phyloP scores from a whole-genome alignment of 1,140 invertebrate species.

The Camponotus floridanus region DNA sequence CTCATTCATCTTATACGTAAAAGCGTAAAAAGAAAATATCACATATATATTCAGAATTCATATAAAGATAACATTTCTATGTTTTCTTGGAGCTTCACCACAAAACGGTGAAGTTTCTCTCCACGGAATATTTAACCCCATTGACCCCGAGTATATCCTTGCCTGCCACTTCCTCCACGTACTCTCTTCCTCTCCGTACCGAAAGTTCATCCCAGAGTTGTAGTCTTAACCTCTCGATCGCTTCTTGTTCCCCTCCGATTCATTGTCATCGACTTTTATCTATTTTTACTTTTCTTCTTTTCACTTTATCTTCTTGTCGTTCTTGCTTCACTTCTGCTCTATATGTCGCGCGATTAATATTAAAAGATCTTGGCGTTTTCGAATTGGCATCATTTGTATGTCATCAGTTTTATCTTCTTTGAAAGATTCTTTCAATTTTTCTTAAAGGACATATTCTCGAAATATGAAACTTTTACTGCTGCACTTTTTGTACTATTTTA shows the following conservation, averaged over 20 bases:
- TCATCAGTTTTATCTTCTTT: conserved; percentile 47
- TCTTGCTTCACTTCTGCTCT: conserved; percentile 39
- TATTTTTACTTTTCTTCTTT: background rate
- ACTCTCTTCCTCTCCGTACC: background rate
- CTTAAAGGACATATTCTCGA: background rate
- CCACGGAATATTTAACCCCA: conserved; percentile 72
- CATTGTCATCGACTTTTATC: conserved; percentile 18
- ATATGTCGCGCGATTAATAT: conserved; percentile 50
- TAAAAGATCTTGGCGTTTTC: conserved; percentile 65
- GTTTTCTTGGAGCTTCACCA: conserved; percentile 51
- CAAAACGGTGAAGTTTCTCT: conserved; percentile 28
- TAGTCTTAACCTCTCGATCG: conserved; percentile 17
- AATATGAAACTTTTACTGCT: background rate
- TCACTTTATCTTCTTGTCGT: conserved; percentile 32
- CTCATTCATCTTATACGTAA: background rate
- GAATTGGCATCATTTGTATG: conserved; percentile 64
- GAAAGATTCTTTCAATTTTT: conserved; percentile 12
- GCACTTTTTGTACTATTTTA: background rate
- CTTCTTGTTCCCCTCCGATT: conserved; percentile 4
- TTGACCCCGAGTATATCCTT: conserved; percentile 54
- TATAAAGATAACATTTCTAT: conserved; percentile 61
- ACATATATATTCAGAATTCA: conserved; percentile 31
- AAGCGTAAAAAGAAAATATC: conserved; percentile 36
- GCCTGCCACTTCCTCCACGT: background rate
- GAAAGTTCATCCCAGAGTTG: conserved; percentile 9